Percentiles rank a stretch among this genome's conserved stretches.
Evolutionary conservation across 1,140 invertebrate species (phyloP).

Genomic region (Habropoda laboriosa): DNA sequence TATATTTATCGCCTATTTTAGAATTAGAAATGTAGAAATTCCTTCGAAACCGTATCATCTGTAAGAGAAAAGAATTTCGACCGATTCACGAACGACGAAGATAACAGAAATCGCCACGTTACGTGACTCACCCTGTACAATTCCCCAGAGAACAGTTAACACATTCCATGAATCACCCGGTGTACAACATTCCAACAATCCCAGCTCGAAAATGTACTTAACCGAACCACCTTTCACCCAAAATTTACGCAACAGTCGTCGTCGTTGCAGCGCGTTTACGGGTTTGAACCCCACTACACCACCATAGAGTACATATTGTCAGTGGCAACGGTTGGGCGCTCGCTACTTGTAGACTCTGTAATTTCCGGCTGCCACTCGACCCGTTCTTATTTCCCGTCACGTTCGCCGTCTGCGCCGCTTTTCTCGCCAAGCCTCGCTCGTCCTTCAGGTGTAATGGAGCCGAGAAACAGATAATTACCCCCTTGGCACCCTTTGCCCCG

Average conservation of each 20-base stretch:
- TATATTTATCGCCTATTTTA: no score
- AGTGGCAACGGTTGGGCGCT: slow-evolving; percentile 53
- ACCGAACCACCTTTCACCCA: neutral
- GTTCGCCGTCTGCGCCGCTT: slow-evolving; percentile 67
- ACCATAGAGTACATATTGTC: slow-evolving; percentile 59
- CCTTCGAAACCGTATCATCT: no score
- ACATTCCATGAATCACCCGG: no score
- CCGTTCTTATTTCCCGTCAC: slow-evolving; percentile 80
- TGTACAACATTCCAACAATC: neutral
- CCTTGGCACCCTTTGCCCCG: slow-evolving; percentile 59
- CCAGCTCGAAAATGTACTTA: neutral
- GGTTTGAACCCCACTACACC: neutral
- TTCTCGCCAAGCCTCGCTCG: slow-evolving; percentile 58
- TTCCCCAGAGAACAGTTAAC: no score
- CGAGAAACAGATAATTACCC: slow-evolving; percentile 78
- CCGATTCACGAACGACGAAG: no score
- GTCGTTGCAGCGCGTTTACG: no score
- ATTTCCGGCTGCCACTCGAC: slow-evolving; percentile 78
- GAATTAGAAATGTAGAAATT: no score
- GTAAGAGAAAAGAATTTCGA: no score
- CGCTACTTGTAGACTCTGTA: slow-evolving; percentile 71
- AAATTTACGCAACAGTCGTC: slow-evolving; percentile 12
- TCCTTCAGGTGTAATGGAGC: slow-evolving; percentile 76
- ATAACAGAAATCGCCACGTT: no score
- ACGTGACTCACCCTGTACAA: no score